Conservation (phyloP, 2,797 vertebrate genomes). For the Pseudochirops cupreus region DNA sequence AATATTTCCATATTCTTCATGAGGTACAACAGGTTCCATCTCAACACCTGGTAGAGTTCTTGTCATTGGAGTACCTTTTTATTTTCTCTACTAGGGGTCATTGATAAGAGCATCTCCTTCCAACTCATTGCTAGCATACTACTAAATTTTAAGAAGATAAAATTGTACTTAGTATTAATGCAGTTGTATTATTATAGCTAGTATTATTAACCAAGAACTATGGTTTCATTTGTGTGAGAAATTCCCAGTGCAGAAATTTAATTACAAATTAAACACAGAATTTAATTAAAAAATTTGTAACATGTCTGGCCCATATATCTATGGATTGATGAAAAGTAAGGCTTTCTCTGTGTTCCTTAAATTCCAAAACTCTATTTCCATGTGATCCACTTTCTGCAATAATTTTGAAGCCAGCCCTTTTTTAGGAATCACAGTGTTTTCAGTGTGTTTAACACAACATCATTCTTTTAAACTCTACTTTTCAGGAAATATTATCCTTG, state of each 20-base stretch:
- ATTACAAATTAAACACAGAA: no score
- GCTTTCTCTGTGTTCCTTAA: not conserved
- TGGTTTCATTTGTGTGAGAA: not conserved
- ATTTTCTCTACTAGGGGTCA: no score
- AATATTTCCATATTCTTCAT: no score
- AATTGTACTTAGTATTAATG: no score
- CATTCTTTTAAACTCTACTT: slow-evolving; percentile 7
- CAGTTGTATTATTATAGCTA: not conserved
- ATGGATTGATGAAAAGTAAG: not conserved
- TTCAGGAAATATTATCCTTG: not conserved
- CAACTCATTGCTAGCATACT: no score
- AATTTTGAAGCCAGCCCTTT: not conserved
- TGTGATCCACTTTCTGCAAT: not conserved
- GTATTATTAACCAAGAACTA: not conserved
- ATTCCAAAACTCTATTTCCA: not conserved
- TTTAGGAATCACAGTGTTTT: not conserved
- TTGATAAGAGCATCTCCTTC: no score
- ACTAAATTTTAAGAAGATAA: no score
- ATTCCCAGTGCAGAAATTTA: not conserved
- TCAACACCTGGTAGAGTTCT: no score
- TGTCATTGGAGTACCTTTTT: no score
- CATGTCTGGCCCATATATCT: not conserved
- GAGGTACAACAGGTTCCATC: no score
- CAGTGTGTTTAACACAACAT: not conserved
- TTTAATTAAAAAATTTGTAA: no score